Evolutionary conservation across 2,888 invertebrate genomes (phyloP), one percentile per base, ranked within the genome.

Genomic region (Vannuccia rotundouncinata): DNA sequence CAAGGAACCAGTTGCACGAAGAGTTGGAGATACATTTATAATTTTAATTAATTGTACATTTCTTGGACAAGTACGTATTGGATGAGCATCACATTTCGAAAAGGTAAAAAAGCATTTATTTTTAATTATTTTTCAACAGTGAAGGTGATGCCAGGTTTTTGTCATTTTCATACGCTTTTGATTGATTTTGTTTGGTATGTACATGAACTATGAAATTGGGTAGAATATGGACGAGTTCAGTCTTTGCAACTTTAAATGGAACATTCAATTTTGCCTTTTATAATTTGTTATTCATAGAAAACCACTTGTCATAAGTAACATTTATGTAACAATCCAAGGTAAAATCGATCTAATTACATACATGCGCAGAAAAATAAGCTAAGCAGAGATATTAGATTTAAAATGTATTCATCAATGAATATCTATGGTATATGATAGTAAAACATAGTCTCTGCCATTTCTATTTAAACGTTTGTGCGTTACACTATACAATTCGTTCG

Each of bases 121-220:
- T 45, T 45, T 17, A 5, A 13, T 45, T 45, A 45, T 45, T n/a
- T n/a, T n/a, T n/a, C n/a, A n/a, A n/a, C n/a, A n/a, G n/a, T n/a
- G 22, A 13, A 66, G 66, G 66, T 66, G 66, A 66, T 66, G 66
- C 66, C 66, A 66, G 66, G 66, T 66, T 66, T 66, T 66, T 66
- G 66, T 66, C 66, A 66, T 66, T 66, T 66, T 66, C 66, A 27
- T 66, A 66, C 25, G 66, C 66, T 66, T 66, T 66, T 66, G 66
- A 17, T 66, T 66, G 66, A 66, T 66, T 66, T 66, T 27, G 5
- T 22, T 66, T 66, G 66, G 66, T 66, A 66, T 66, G 66, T 66
- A 66, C 66, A 66, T 66, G 66, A 17, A 66, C 66, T 66, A 66
- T 66, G 66, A 66, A 66, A 66, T 66, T 27, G 25, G 66, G 66